Conservation (phyloP, 2,797 vertebrate species). For the Rhabdomys pumilio region DNA sequence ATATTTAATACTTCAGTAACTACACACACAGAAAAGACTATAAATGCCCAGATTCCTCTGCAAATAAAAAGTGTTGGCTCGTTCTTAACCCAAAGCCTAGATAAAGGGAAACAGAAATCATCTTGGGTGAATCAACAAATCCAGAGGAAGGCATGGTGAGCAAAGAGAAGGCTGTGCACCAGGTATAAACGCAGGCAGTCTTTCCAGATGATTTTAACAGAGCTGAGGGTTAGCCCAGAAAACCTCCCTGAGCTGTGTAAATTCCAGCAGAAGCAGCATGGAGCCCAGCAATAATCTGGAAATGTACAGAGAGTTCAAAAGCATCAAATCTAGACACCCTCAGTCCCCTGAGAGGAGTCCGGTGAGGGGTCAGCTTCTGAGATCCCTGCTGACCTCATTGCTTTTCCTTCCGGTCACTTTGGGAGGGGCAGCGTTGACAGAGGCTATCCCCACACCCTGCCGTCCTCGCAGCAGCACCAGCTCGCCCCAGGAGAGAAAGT, state of each 20-base stretch:
- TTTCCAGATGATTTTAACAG: constrained; percentile 33
- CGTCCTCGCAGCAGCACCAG: background rate
- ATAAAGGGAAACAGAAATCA: constrained; percentile 66
- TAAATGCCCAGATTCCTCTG: background rate
- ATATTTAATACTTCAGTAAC: constrained; percentile 34
- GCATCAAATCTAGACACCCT: constrained; percentile 54
- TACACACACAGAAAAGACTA: background rate
- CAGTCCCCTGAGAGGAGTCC: background rate
- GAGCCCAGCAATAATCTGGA: constrained; percentile 45
- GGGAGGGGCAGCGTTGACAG: constrained; percentile 34
- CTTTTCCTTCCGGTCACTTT: background rate
- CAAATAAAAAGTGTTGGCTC: constrained; percentile 48
- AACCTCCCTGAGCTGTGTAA: constrained; percentile 66
- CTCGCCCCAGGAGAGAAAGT: constrained; percentile 45
- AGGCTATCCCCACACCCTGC: background rate
- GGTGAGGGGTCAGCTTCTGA: background rate
- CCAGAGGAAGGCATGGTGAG: background rate
- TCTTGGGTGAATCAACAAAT: constrained; percentile 53
- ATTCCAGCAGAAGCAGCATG: constrained; percentile 55
- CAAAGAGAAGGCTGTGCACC: constrained; percentile 16
- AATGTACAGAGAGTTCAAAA: background rate
- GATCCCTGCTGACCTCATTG: constrained; percentile 39
- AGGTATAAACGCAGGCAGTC: constrained; percentile 27
- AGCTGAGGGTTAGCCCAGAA: background rate
- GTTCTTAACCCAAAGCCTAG: background rate